A percentile compares a stretch with the other conserved stretches of the same genome.
These are phyloP conservation scores for Pollicipes pollicipes DNA, from an alignment of 1,140 invertebrate genomes.

Conservation along the genomic window DNA sequence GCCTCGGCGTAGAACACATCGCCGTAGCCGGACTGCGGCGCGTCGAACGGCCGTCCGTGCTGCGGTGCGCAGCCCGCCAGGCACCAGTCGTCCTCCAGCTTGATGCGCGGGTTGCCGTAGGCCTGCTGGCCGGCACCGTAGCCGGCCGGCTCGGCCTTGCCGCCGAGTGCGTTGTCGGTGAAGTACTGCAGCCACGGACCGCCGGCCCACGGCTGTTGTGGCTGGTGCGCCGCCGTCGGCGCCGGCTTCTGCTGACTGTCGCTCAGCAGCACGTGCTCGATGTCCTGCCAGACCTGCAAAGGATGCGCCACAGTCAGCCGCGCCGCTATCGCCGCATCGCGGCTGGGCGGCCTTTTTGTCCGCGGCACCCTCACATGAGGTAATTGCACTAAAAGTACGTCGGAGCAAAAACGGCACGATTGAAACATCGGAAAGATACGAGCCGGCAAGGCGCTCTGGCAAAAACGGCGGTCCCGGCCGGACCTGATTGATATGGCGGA, in stretches of 20 bases:
- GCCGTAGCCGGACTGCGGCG: background rate
- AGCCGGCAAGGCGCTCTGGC: background rate
- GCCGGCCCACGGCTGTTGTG: background rate
- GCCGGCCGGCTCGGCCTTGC: constrained; percentile 9
- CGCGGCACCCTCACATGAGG: background rate
- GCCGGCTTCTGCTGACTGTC: constrained; percentile 8
- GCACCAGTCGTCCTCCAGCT: background rate
- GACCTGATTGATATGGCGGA: background rate
- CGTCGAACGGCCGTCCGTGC: too few species aligned
- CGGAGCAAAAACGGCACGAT: background rate
- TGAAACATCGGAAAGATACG: constrained; percentile 1
- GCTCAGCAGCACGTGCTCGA: constrained; percentile 13
- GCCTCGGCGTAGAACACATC: background rate
- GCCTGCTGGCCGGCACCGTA: background rate
- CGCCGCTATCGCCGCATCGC: background rate
- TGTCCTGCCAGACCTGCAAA: constrained; percentile 14
- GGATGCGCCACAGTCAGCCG: background rate
- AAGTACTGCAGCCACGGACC: background rate
- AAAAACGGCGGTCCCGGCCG: background rate
- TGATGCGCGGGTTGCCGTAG: background rate
- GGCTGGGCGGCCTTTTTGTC: background rate
- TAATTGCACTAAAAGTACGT: background rate
- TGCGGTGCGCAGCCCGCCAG: background rate
- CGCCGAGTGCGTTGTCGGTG: constrained; percentile 4
- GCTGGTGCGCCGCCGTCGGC: background rate